These are phyloP conservation scores for Empis livida DNA, from an alignment of 2,888 invertebrate genomes.

Conservation along the genomic window DNA sequence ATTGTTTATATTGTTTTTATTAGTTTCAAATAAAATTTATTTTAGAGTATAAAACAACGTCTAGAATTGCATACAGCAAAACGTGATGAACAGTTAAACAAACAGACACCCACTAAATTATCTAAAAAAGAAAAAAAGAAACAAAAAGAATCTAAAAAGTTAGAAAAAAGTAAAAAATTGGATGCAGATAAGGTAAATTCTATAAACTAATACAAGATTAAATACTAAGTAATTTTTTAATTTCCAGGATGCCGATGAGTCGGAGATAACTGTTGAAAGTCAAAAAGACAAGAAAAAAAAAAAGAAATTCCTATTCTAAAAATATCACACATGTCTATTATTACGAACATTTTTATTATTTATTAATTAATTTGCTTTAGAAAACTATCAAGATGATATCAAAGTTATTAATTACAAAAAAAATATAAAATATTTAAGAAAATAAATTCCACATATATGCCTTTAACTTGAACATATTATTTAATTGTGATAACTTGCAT, in stretches of 20 bases:
- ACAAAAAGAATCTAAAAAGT: conserved; percentile 40
- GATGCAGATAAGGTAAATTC: conserved; percentile 44
- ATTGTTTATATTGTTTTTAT: no score
- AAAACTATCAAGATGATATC: no score
- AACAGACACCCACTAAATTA: conserved; percentile 27
- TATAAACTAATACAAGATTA: not conserved
- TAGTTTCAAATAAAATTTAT: conserved; percentile 1
- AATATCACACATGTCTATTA: no score
- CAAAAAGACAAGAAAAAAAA: conserved; percentile 28
- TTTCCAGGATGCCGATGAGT: conserved; percentile 26
- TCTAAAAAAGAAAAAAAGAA: conserved; percentile 40
- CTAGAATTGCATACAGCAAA: conserved; percentile 36
- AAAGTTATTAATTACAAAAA: not conserved
- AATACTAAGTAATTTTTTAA: not conserved
- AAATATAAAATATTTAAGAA: not conserved
- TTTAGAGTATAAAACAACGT: conserved; percentile 29
- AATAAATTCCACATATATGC: not conserved
- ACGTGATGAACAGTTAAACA: conserved; percentile 37
- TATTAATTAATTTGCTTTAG: no score
- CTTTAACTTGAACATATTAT: not conserved
- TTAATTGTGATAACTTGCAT: no score
- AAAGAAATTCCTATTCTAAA: conserved; percentile 28
- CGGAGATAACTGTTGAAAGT: conserved; percentile 23
- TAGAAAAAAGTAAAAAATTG: conserved; percentile 40
- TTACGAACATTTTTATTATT: no score